Evolutionary conservation across 2,113 vertebrate genomes (phyloP), one percentile per base, ranked within the genome.

Genomic region (Solenodon paradoxus): DNA sequence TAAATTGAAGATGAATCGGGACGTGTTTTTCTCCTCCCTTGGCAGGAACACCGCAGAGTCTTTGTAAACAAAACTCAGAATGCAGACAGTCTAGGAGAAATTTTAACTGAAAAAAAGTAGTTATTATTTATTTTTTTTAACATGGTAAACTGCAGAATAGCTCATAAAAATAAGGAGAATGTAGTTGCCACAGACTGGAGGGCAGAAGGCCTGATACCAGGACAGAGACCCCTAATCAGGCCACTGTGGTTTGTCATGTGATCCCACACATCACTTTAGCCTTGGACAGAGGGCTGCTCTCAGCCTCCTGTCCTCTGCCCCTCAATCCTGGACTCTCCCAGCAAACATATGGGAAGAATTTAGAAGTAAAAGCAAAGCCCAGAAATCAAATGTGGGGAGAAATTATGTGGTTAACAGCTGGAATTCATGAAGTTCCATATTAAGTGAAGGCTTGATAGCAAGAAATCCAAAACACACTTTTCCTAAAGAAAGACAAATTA

Each of bases 271-370:
- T 81, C 66, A 30, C 9, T 19, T 90, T 82, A 94, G 83, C 9
- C 32, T 53, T 64, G 86, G 83, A 85, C 42, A 82, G 47, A 59
- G 35, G 47, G 63, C 2, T 38, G 80, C 32, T 61, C 47, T 66
- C 16, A 92, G 40, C 72, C 38, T 93, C 63, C 24, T 49, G 32
- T 95, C 68, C 47, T 78, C 74, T 78, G 57, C 24, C n/a, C 53
- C n/a, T 15, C n/a, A 38, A 13, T 22, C 53, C 42, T 0, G 1
- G 35, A 22, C 15, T 72, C 90, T 80, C 80, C 35, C 5, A 20
- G 74, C 55, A 75, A 84, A 95, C 96, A 97, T 95, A 94, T 97
- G 96, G 95, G 85, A 97, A 97, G 77, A 66, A 94, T 96, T 97
- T 95, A 75, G 82, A 95, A 81, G 75, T 77, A 53, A 95, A 69